These are phyloP conservation scores for Spinibarbus caldwelli DNA, from an alignment of 2,797 vertebrate genomes.

Conservation along the genomic window DNA sequence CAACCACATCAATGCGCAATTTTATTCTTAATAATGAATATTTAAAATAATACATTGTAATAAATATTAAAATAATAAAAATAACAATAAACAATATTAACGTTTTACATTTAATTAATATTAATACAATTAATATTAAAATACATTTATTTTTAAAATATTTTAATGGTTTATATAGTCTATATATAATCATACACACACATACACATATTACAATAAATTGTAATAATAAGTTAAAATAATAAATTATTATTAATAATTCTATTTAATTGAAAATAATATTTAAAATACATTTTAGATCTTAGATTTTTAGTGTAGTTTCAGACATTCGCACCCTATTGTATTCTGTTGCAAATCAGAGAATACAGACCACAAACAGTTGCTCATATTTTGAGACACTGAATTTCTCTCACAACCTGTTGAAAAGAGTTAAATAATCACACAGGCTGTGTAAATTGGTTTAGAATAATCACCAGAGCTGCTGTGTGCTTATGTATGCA, in stretches of 20 bases:
- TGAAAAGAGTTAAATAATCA: not conserved
- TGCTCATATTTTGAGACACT: not conserved
- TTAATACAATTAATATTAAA: too few relatives aligned
- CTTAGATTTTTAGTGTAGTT: not conserved
- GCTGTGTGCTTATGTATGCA: not conserved
- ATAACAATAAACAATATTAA: too few relatives aligned
- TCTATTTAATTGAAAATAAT: not conserved
- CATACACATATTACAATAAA: too few relatives aligned
- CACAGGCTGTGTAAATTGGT: not conserved
- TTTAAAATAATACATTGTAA: too few relatives aligned
- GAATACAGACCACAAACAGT: not conserved
- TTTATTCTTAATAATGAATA: too few relatives aligned
- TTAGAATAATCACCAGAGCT: not conserved
- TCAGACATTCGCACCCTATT: not conserved
- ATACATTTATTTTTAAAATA: too few relatives aligned
- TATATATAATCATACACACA: too few relatives aligned
- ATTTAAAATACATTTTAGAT: not conserved
- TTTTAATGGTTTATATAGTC: too few relatives aligned
- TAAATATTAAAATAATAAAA: too few relatives aligned
- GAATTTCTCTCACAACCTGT: not conserved
- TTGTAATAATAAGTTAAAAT: too few relatives aligned
- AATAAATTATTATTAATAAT: not conserved
- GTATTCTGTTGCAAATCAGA: not conserved
- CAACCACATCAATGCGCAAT: constrained; percentile 49
- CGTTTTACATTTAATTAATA: too few relatives aligned